Percentiles rank a stretch among this genome's conserved stretches.
Conservation (phyloP, 23 tunicate species). For the Phallusia fumigata region DNA sequence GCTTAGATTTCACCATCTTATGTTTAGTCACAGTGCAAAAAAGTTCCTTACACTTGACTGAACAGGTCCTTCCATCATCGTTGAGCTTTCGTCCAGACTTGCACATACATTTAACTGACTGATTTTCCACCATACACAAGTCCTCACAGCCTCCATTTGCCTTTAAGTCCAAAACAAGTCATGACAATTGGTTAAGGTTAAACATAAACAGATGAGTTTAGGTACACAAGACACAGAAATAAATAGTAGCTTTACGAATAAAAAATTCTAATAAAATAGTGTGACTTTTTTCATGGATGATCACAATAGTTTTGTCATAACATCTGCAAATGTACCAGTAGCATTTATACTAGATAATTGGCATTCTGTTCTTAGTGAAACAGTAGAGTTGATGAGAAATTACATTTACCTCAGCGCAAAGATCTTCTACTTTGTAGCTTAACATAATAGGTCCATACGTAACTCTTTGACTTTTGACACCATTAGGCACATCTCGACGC, state of each 20-base stretch:
- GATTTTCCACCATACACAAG: not conserved
- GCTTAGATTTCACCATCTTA: too few relatives aligned
- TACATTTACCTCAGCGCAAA: not conserved
- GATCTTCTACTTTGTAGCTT: not conserved
- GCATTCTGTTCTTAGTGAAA: too few relatives aligned
- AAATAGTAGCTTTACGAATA: too few relatives aligned
- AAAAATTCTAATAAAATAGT: too few relatives aligned
- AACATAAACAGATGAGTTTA: too few relatives aligned
- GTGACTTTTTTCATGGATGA: too few relatives aligned
- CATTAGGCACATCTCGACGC: not conserved
- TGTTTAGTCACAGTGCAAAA: too few relatives aligned
- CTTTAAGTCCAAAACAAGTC: not conserved
- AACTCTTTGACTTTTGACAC: not conserved
- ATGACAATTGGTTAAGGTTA: too few relatives aligned
- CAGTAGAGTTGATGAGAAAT: not conserved
- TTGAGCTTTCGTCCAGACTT: not conserved
- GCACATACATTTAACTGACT: not conserved
- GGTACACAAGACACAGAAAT: too few relatives aligned
- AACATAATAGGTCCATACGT: not conserved
- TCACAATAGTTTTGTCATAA: too few relatives aligned
- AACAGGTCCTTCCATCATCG: not conserved
- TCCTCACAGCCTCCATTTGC: constrained; percentile 6
- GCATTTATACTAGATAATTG: too few relatives aligned
- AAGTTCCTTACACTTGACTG: not conserved
- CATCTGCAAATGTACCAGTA: too few relatives aligned